Conservation (phyloP, 2,113 vertebrate species). For the Xiphorhynchus elegans region DNA sequence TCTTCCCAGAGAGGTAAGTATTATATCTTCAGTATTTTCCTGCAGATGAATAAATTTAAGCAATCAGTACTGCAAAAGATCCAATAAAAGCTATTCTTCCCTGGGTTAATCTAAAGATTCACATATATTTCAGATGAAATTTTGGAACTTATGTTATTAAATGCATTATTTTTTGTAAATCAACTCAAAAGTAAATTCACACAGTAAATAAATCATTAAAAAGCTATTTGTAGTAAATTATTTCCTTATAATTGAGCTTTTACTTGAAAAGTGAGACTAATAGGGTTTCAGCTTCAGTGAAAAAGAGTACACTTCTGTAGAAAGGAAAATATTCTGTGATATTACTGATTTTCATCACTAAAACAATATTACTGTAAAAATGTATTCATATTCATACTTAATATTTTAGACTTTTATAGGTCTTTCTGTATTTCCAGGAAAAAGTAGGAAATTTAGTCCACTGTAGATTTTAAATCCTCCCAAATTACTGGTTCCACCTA, state of each 20-base stretch:
- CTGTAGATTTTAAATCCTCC: neutral
- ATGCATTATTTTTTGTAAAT: neutral
- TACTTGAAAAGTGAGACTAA: neutral
- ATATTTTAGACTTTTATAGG: neutral
- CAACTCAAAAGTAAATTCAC: neutral
- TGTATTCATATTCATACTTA: neutral
- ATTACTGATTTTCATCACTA: neutral
- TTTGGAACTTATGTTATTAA: neutral
- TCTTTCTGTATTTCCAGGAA: neutral
- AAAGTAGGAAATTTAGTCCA: neutral
- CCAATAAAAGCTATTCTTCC: neutral
- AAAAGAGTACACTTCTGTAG: neutral
- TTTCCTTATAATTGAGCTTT: neutral
- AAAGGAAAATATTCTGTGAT: neutral
- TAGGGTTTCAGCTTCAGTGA: neutral
- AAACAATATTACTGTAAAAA: neutral
- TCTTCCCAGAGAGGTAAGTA: too few species aligned
- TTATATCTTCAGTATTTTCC: neutral
- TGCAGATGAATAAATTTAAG: neutral
- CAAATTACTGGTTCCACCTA: neutral
- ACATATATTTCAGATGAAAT: neutral
- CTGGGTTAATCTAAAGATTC: neutral
- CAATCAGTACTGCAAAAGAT: neutral
- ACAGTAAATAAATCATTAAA: neutral
- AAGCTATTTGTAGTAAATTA: neutral